Percentiles rank a stretch among this genome's conserved stretches.
Evolutionary conservation across 2,888 invertebrate species (phyloP).

Genomic region (Panorpa germanica): DNA sequence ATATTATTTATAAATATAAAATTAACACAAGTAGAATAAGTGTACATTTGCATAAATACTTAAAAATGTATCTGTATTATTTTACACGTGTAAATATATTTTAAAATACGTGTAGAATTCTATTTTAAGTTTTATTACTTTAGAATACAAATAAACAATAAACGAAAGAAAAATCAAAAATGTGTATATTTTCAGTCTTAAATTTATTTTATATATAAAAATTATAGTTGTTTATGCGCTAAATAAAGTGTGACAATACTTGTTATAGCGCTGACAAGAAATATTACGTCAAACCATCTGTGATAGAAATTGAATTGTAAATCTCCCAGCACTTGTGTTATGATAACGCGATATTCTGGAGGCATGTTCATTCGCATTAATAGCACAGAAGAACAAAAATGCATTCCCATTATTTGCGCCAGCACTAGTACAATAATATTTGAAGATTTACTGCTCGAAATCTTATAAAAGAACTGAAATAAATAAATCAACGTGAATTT

Average conservation of each 20-base stretch:
- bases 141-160: too few relatives aligned
- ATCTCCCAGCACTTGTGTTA: slow-evolving; percentile 76
- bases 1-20: too few relatives aligned
- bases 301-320: slow-evolving; percentile 98
- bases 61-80: too few relatives aligned
- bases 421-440: slow-evolving; percentile 92
- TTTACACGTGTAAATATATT: too few relatives aligned
- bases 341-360: slow-evolving; percentile 82
- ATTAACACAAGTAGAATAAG: too few relatives aligned
- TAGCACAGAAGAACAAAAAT: slow-evolving; percentile 93
- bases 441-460: slow-evolving; percentile 96
- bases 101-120: too few relatives aligned
- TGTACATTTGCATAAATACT: too few relatives aligned
- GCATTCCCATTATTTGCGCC: slow-evolving; percentile 99
- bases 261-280: slow-evolving; percentile 86
- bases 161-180: too few relatives aligned
- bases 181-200: too few relatives aligned
- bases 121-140: too few relatives aligned
- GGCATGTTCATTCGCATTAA: slow-evolving; percentile 99
- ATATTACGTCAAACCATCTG: slow-evolving; percentile 99
- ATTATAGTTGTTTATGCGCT: slow-evolving; percentile 65
- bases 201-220: slow-evolving; percentile 8
- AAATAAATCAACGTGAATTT: slow-evolving; percentile 13
- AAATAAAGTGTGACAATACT: slow-evolving; percentile 91
- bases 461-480: slow-evolving; percentile 94